Base-by-base conservation (phyloP, 1,140 invertebrate genomes). In the Epicauta chinensis region DNA sequence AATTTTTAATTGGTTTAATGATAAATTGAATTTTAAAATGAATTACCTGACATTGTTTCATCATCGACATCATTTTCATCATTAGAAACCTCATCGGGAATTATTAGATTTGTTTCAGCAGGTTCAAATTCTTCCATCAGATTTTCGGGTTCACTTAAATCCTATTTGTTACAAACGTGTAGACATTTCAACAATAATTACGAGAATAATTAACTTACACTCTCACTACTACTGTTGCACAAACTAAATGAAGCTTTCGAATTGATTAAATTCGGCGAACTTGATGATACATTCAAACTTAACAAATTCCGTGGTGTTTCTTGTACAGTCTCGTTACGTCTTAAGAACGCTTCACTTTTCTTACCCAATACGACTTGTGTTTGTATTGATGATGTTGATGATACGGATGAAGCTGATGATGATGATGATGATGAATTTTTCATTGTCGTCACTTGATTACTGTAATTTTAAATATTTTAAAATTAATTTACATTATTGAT, bases 21-120 rank as follows among this genome's bases (percentile, higher is more conserved):
- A n/a, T n/a, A n/a, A n/a, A n/a, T n/a, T n/a, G n/a, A n/a, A n/a
- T n/a, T n/a, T n/a, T n/a, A n/a, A n/a, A n/a, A n/a, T n/a, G n/a
- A n/a, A n/a, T 73, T 70, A 84, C 84, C 87, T 66, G 82, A 89
- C 82, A 91, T 88, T 2, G 86, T 87, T 74, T 91, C 87, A 59
- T 90, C 56, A 56, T 70, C 67, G 0, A 70, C 64, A 55, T 71
- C 68, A 51, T 69, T 71, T 43, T 71, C 68, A 50, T 71, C 68
- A 47, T 70, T 69, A 11, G 66, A 68, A 53, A 60, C 66, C 16
- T 69, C 66, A 17, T 61, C 76, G 10, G 71, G 60, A 16, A 71
- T 63, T 32, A 66, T 70, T 14, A 73, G 49, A 53, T 69, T 72
- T 4, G 69, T 66, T 34, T 73, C 73, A 17, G 69, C 66, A 17